phyloP scores from a whole-genome alignment of 1,140 invertebrate species.

The Chrysopa pallens region DNA sequence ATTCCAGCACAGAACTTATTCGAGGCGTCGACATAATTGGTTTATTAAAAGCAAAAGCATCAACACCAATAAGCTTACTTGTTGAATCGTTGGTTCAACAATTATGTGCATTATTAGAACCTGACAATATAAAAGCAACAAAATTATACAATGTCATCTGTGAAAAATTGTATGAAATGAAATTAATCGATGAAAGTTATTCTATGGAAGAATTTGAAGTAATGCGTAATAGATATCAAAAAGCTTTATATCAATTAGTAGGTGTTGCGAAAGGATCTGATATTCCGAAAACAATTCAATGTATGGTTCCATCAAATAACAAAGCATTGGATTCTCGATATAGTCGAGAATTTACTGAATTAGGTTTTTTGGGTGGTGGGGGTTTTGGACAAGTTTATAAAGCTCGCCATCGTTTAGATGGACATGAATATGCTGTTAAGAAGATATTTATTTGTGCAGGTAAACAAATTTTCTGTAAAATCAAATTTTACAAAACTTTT shows the following conservation, averaged over 20 bases:
- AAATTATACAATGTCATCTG: constrained; percentile 42
- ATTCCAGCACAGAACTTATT: background rate
- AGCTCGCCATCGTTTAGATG: constrained; percentile 48
- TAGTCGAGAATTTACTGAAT: constrained; percentile 53
- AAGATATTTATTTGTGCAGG: constrained; percentile 49
- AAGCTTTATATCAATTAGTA: constrained; percentile 37
- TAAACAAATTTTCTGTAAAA: constrained; percentile 8
- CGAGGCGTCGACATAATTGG: background rate
- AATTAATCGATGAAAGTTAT: constrained; percentile 46
- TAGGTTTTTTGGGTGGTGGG: constrained; percentile 50
- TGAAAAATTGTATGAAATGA: constrained; percentile 39
- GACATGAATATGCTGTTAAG: constrained; percentile 62
- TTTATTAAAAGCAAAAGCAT: constrained; percentile 2
- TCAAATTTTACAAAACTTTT: too few relatives aligned
- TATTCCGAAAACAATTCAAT: constrained; percentile 23
- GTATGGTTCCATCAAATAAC: constrained; percentile 25
- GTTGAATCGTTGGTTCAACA: constrained; percentile 43
- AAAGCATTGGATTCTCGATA: constrained; percentile 43
- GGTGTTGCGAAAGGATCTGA: constrained; percentile 30
- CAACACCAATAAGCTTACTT: constrained; percentile 35
- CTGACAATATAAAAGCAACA: constrained; percentile 30
- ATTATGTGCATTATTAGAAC: constrained; percentile 36
- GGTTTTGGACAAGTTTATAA: constrained; percentile 49
- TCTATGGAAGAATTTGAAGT: constrained; percentile 42
- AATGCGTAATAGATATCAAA: constrained; percentile 40